Conservation (phyloP, 1,140 invertebrate species). For the Littorina saxatilis region DNA sequence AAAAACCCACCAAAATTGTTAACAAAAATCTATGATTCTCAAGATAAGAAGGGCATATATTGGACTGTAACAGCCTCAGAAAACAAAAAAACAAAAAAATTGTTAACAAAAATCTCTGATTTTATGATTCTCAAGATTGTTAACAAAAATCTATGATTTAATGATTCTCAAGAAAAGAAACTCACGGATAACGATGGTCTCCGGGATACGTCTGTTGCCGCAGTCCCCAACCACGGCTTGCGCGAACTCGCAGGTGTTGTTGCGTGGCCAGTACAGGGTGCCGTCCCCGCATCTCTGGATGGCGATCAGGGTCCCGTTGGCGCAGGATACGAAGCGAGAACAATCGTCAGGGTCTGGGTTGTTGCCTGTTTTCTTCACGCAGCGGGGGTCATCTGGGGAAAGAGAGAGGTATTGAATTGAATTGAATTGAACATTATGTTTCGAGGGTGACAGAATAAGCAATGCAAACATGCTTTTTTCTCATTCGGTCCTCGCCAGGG, state of each 20-base stretch:
- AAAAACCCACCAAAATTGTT: too few species aligned
- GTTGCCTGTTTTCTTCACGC: conserved; percentile 55
- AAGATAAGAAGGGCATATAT: too few species aligned
- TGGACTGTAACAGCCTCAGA: too few species aligned
- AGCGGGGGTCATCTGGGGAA: conserved; percentile 51
- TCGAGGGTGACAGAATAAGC: too few species aligned
- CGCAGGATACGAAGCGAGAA: conserved; percentile 55
- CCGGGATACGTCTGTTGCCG: conserved; percentile 47
- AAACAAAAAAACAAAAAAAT: too few species aligned
- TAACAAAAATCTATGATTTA: too few species aligned
- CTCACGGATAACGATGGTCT: conserved; percentile 56
- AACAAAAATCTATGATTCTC: too few species aligned
- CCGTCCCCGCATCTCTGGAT: conserved; percentile 57
- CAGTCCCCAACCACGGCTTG: conserved; percentile 50
- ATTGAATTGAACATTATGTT: too few species aligned
- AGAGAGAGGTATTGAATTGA: neutral
- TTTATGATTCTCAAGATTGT: too few species aligned
- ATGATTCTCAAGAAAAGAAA: neutral
- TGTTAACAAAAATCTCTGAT: too few species aligned
- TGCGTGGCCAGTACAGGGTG: conserved; percentile 53
- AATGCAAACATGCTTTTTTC: too few species aligned
- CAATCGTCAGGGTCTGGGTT: conserved; percentile 59
- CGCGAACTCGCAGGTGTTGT: conserved; percentile 57
- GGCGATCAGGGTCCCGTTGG: conserved; percentile 57
- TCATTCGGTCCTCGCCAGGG: too few species aligned